Evolutionary conservation across 2,888 invertebrate genomes (phyloP).

Genomic region (Apodemia mormo): DNA sequence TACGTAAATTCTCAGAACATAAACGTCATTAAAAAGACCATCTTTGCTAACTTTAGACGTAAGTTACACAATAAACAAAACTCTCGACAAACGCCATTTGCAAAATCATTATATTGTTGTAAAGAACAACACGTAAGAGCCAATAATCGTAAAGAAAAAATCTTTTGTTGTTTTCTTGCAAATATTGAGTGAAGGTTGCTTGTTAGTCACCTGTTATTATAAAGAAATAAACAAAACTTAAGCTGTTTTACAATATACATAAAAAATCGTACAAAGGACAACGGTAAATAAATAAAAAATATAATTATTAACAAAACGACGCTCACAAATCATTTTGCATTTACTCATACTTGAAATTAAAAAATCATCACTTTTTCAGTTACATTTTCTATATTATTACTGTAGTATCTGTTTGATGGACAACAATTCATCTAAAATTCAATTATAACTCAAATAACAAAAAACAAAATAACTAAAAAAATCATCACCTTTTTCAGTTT

Average conservation of each 20-base stretch:
- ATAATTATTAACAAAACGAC: too few relatives aligned
- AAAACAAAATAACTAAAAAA: too few relatives aligned
- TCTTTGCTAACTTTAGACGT: background rate
- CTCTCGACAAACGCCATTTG: background rate
- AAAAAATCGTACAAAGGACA: background rate
- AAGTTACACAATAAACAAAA: background rate
- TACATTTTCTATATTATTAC: too few relatives aligned
- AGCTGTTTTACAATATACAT: background rate
- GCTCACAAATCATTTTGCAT: too few relatives aligned
- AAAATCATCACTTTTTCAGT: too few relatives aligned
- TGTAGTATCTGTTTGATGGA: too few relatives aligned
- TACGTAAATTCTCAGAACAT: too few relatives aligned
- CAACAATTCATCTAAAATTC: too few relatives aligned
- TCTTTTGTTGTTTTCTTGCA: slow-evolving; percentile 14
- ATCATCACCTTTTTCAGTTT: too few relatives aligned
- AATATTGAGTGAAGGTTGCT: slow-evolving; percentile 3
- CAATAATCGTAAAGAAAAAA: slow-evolving; percentile 2
- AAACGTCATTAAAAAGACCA: too few relatives aligned
- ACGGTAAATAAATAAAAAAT: background rate
- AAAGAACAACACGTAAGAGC: background rate
- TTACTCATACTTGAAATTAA: too few relatives aligned
- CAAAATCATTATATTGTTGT: background rate
- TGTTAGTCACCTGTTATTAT: background rate
- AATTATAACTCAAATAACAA: too few relatives aligned
- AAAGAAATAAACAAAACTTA: background rate